A percentile compares a stretch with the other conserved stretches of the same genome.
These are phyloP conservation scores for Scolopax bukidnonensis DNA, from an alignment of 2,797 vertebrate species.

Conservation along the genomic window DNA sequence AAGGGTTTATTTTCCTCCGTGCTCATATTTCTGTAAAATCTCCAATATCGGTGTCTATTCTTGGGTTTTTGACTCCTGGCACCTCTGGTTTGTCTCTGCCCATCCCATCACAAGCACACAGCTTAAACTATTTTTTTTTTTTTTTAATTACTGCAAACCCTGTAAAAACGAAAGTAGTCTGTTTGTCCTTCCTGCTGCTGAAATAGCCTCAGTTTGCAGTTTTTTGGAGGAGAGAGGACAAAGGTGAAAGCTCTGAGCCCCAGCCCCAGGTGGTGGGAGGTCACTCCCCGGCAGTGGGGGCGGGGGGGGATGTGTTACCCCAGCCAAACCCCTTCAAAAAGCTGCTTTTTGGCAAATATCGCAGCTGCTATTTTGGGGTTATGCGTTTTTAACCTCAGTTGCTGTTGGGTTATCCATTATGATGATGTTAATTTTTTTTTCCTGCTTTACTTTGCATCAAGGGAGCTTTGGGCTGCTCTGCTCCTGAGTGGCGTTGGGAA, in stretches of 20 bases:
- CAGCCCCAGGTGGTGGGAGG: background rate
- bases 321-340: background rate
- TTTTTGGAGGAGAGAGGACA: too few relatives aligned
- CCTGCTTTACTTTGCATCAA: background rate
- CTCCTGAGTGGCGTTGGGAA: background rate
- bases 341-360: background rate
- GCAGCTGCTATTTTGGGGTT: background rate
- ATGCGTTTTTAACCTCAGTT: background rate
- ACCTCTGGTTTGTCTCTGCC: background rate
- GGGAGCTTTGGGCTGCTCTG: background rate
- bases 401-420: background rate
- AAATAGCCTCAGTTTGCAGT: background rate
- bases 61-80: background rate
- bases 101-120: background rate
- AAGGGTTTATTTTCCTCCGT: background rate
- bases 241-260: too few relatives aligned
- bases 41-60: background rate
- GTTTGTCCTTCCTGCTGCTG: background rate
- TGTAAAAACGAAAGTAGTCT: background rate
- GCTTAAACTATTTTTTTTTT: background rate
- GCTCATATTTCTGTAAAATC: background rate
- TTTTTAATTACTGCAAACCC: background rate
- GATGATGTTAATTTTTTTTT: background rate
- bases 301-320: background rate
- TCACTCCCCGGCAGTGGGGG: background rate